These are phyloP conservation scores for Cherax quadricarinatus DNA, from an alignment of 1,140 invertebrate genomes.

Conservation along the genomic window DNA sequence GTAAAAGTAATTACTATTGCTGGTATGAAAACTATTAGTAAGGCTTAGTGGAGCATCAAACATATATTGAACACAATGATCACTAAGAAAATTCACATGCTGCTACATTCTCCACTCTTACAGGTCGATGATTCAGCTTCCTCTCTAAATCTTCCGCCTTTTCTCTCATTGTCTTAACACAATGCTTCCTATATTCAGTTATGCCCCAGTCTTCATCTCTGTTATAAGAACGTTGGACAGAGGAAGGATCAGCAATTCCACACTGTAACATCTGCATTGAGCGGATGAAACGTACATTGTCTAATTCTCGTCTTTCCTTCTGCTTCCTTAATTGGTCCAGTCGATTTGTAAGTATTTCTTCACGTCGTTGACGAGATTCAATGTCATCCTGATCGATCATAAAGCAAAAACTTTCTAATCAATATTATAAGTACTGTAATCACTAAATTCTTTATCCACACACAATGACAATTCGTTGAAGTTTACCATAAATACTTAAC, in stretches of 20 bases:
- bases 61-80: background rate
- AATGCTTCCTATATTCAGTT: conserved; percentile 66
- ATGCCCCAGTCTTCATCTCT: conserved; percentile 56
- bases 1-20: background rate
- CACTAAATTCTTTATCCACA: background rate
- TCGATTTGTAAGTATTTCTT: conserved; percentile 84
- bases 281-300: conserved; percentile 86
- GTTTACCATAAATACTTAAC: too few species aligned
- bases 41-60: background rate
- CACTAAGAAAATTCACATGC: background rate
- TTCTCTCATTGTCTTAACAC: conserved; percentile 55
- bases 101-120: conserved; percentile 13
- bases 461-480: too few species aligned
- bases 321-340: conserved; percentile 82
- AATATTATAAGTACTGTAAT: background rate
- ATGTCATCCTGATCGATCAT: conserved; percentile 56
- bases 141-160: conserved; percentile 68
- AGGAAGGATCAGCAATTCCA: conserved; percentile 26
- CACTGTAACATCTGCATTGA: conserved; percentile 86
- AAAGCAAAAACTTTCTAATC: conserved; percentile 16
- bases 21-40: background rate
- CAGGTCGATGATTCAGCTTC: conserved; percentile 53
- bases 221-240: conserved; percentile 42
- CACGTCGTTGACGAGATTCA: conserved; percentile 77
- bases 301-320: conserved; percentile 83